These are phyloP conservation scores for Phacellophora camtschatica DNA, from an alignment of 30 jellyfish, hydroid and myxozoan genomes.

Conservation along the genomic window DNA sequence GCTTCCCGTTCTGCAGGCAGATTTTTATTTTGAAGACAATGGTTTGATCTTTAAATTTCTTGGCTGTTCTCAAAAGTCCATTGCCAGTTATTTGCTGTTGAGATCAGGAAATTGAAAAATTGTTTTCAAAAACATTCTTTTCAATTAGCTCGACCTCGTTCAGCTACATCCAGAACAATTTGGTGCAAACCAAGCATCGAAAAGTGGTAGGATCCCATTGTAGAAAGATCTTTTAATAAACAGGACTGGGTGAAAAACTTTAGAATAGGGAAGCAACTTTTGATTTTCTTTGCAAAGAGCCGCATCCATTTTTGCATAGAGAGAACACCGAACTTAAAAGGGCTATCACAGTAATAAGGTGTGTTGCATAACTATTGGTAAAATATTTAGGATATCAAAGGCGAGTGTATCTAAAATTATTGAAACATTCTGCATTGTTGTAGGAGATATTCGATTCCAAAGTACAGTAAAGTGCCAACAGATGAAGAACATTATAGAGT, in stretches of 20 bases:
- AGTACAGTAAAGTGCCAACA: background rate
- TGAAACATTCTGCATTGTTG: background rate
- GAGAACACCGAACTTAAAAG: background rate
- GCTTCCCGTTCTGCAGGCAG: no score
- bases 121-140: background rate
- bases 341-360: background rate
- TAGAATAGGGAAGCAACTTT: background rate
- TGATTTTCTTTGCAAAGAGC: background rate
- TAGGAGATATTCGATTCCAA: background rate
- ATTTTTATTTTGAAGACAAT: no score
- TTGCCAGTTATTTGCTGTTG: background rate
- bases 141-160: background rate
- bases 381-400: no score
- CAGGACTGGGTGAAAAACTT: background rate
- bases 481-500: background rate
- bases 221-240: background rate
- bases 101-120: background rate
- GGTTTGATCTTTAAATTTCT: no score
- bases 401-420: no score
- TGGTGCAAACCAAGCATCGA: background rate
- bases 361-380: no score
- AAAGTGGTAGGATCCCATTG: slow-evolving; percentile 19
- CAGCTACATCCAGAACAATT: background rate
- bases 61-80: background rate
- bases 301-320: background rate